Percentiles rank a stretch among this genome's conserved stretches.
Conservation (phyloP, 2,888 invertebrate genomes). For the Calameuta pallipes region DNA sequence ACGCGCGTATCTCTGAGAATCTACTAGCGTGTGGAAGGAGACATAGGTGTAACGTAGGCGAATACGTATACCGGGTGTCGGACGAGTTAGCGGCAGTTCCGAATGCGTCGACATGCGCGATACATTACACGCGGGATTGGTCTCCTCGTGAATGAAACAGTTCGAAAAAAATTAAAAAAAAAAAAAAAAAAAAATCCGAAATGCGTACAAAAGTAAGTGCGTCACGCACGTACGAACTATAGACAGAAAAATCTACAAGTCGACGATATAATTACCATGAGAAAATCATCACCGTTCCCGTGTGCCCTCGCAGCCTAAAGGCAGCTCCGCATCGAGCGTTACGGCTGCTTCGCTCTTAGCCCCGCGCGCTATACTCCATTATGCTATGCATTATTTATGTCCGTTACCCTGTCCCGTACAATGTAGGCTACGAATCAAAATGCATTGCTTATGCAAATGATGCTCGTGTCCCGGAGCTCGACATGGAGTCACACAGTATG, state of each 20-base stretch:
- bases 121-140: background rate
- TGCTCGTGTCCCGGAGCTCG: conserved; percentile 48
- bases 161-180: background rate
- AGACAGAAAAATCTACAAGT: background rate
- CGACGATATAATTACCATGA: background rate
- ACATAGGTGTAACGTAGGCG: background rate
- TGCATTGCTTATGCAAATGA: conserved; percentile 66
- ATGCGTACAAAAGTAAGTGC: background rate
- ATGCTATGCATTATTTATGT: conserved; percentile 64
- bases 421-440: conserved; percentile 60
- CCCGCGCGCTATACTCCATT: conserved; percentile 34
- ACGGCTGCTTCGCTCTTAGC: background rate
- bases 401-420: conserved; percentile 41
- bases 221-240: background rate
- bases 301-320: background rate
- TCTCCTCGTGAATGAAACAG: too few relatives aligned
- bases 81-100: background rate
- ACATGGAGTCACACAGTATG: conserved; percentile 41
- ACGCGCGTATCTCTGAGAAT: conserved; percentile 54
- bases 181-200: background rate
- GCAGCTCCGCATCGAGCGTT: background rate
- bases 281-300: background rate
- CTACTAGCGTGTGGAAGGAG: conserved; percentile 39
- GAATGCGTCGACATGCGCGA: background rate
- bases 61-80: background rate